phyloP scores from a whole-genome alignment of 2,113 vertebrate species.

The Mugil cephalus region DNA sequence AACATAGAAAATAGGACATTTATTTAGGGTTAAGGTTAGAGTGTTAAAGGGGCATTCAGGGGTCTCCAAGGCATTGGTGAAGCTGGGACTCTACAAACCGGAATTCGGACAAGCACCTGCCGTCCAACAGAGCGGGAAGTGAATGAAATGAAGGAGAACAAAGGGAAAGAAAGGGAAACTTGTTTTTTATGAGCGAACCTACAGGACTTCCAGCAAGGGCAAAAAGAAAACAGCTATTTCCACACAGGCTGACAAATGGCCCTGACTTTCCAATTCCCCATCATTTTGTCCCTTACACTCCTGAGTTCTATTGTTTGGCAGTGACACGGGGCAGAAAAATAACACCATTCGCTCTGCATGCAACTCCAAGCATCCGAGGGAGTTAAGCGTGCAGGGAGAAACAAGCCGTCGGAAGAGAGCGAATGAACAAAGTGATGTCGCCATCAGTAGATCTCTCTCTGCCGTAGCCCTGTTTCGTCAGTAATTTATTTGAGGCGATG shows the following conservation, averaged over 20 bases:
- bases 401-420: constrained; percentile 21
- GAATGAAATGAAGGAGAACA: constrained; percentile 31
- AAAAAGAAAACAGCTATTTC: constrained; percentile 61
- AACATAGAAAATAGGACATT: no score
- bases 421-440: constrained; percentile 25
- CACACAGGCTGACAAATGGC: constrained; percentile 54
- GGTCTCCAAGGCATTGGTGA: no score
- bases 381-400: constrained; percentile 9
- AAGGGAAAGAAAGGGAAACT: constrained; percentile 36
- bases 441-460: not conserved
- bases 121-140: constrained; percentile 12
- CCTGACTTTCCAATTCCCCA: constrained; percentile 50
- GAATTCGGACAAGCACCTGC: constrained; percentile 44
- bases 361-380: constrained; percentile 31
- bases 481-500: constrained; percentile 34
- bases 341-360: constrained; percentile 1
- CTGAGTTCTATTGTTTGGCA: constrained; percentile 50
- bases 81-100: constrained; percentile 10
- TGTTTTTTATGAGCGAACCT: constrained; percentile 46
- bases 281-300: constrained; percentile 42
- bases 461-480: constrained; percentile 8
- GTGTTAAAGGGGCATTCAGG: no score
- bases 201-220: constrained; percentile 47
- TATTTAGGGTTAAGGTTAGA: no score
- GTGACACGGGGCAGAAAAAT: not conserved